Evolutionary conservation across 1,140 invertebrate genomes (phyloP).

Genomic region (Nephotettix cincticeps): DNA sequence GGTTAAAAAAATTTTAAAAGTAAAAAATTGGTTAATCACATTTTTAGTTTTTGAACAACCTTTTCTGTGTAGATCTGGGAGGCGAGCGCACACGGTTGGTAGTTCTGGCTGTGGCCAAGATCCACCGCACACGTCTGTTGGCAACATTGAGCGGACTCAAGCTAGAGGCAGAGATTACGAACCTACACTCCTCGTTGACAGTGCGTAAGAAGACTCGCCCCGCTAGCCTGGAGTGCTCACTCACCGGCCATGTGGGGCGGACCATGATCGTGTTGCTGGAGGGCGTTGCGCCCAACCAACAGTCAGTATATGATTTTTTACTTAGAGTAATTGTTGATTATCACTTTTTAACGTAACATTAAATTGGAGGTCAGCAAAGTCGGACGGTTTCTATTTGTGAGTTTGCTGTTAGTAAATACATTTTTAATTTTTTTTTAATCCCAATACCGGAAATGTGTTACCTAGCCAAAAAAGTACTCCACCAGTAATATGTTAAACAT

Average conservation of each 20-base stretch:
- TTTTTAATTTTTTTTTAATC: no score
- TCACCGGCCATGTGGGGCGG: constrained; percentile 87
- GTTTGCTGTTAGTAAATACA: no score
- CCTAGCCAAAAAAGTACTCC: no score
- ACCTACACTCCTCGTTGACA: constrained; percentile 73
- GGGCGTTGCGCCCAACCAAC: constrained; percentile 84
- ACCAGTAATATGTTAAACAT: no score
- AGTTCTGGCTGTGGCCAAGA: constrained; percentile 86
- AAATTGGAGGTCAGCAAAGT: no score
- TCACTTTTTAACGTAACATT: no score
- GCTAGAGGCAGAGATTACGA: constrained; percentile 85
- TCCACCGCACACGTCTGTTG: constrained; percentile 81
- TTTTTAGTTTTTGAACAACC: constrained; percentile 39
- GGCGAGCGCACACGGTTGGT: constrained; percentile 59
- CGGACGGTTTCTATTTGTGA: no score
- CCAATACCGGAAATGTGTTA: no score
- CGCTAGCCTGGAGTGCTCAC: constrained; percentile 75
- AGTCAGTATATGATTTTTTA: constrained; percentile 55
- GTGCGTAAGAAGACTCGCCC: constrained; percentile 75
- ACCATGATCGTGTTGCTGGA: constrained; percentile 92
- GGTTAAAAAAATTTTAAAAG: no score
- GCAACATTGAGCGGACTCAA: constrained; percentile 92
- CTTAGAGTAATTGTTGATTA: no score
- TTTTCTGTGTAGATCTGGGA: background rate
- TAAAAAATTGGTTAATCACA: no score